Evolutionary conservation across 2,797 vertebrate species (phyloP), one percentile per base, ranked within the genome.

Genomic region (Mycteria americana): DNA sequence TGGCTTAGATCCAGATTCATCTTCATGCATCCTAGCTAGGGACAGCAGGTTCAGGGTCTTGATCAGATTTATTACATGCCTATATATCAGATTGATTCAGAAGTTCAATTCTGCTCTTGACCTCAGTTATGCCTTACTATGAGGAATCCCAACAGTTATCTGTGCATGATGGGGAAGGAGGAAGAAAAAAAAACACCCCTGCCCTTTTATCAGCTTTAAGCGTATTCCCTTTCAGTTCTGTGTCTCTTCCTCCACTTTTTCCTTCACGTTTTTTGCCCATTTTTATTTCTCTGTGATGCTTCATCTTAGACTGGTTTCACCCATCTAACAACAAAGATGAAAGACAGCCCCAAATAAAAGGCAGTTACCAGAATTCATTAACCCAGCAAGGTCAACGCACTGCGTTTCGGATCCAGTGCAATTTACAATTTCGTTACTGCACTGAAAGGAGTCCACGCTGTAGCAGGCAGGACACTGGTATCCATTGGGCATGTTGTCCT

Each of bases 391-490:
- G 50, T 96, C 89, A 86, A 96, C 33, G 4, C 92, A 96, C 10
- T 94, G 89, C 21, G 80, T 89, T 93, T 97, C 89, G 0, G 79
- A 92, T 69, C 94, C 96, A 18, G 82, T 93, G 73, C 96, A 96
- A 80, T 89, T 93, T n/a, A 95, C 43, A 0, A 28, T 57, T 85
- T 96, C 85, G 0, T 83, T 28, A 24, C 23, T 16, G 0, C 91
- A 95, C 60, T 92, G 82, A 9, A 93, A 96, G 53, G 95, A 93
- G 18, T 96, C 94, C 41, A 96, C 10, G 0, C 60, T 94, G 68
- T 96, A 96, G 78, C 96, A 97, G 24, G 89, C 92, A 0, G 92
- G 96, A 86, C 95, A 97, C 50, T 94, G 95, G 33, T 78, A 85
- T 35, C 96, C 95, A 9, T 95, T 96, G 31, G 92, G 94, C 41